These are phyloP conservation scores for Pelobates cultripes DNA, from an alignment of 2,797 vertebrate genomes.

Conservation along the genomic window DNA sequence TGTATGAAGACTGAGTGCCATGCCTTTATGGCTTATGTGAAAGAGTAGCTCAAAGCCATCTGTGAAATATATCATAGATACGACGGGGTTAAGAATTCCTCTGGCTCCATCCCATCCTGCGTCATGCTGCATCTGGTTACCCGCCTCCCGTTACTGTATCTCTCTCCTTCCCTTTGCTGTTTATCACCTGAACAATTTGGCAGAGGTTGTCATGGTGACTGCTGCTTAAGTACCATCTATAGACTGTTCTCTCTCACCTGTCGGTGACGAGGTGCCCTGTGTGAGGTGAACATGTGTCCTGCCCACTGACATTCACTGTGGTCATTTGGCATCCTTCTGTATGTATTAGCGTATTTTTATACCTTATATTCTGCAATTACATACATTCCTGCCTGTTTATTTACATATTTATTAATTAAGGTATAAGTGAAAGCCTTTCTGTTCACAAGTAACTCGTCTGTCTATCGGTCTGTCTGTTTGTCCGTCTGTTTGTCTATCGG, in stretches of 20 bases:
- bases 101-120: conserved; percentile 19
- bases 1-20: too few species aligned
- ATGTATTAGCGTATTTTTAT: too few species aligned
- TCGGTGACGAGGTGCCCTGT: conserved; percentile 2
- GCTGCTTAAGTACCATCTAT: not conserved
- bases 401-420: too few species aligned
- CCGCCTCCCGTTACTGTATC: conserved; percentile 7
- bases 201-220: not conserved
- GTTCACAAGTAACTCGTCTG: too few species aligned
- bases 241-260: conserved; percentile 8
- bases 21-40: too few species aligned
- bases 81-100: conserved; percentile 5
- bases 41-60: too few species aligned
- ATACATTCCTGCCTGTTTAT: too few species aligned
- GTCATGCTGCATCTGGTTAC: conserved; percentile 20
- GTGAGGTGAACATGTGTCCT: not conserved
- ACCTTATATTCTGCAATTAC: too few species aligned
- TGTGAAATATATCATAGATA: not conserved
- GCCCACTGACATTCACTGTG: not conserved
- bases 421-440: too few species aligned
- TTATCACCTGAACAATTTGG: not conserved
- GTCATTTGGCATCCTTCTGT: conserved; percentile 12
- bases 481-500: too few species aligned
- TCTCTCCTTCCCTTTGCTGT: not conserved
- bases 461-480: too few species aligned